Conservation (phyloP, 2,113 vertebrate genomes). For the Eclectus roratus region DNA sequence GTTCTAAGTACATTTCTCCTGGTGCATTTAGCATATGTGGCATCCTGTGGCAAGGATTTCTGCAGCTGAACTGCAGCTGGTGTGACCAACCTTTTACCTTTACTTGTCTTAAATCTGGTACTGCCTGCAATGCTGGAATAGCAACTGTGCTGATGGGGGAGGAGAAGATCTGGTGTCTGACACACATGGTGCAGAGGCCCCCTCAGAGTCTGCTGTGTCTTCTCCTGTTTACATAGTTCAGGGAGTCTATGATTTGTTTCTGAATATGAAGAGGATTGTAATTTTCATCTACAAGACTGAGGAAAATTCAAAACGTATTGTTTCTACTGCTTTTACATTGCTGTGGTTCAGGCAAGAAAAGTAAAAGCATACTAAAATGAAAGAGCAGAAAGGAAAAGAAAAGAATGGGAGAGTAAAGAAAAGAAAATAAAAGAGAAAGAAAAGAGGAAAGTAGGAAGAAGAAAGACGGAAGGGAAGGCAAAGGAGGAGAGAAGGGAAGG, state of each 20-base stretch:
- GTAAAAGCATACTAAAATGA: neutral
- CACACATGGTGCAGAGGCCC: neutral
- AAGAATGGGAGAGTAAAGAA: too few species aligned
- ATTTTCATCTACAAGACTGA: neutral
- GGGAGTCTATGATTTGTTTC: neutral
- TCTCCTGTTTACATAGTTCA: neutral
- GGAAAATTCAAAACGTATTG: neutral
- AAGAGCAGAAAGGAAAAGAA: neutral
- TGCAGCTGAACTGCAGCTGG: neutral
- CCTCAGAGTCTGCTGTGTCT: neutral
- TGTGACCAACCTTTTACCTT: neutral
- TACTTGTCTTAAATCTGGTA: neutral
- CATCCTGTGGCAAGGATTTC: neutral
- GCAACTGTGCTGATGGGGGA: neutral
- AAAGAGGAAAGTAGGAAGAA: neutral
- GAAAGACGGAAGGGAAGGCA: neutral
- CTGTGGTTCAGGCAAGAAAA: neutral
- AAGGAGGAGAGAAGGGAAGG: neutral
- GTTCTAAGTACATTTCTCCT: neutral
- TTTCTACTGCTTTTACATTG: neutral
- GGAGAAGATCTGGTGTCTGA: neutral
- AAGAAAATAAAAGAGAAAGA: neutral
- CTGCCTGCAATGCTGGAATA: neutral
- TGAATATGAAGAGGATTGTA: neutral
- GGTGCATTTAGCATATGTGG: neutral